Conservation (phyloP, 2,113 vertebrate genomes). For the Ceyx melanurus region DNA sequence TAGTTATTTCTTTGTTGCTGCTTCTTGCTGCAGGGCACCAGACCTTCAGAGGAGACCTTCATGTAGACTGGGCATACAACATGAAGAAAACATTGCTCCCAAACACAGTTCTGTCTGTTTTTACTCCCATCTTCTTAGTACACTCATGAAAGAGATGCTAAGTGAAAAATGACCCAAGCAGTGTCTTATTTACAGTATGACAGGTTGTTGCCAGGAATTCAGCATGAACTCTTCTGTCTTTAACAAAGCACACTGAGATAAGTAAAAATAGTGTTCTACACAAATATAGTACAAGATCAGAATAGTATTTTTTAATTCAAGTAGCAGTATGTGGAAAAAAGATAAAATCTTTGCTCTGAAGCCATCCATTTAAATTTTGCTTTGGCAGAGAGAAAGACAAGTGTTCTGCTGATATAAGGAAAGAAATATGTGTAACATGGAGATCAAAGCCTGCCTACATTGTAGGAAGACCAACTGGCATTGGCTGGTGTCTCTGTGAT, state of each 20-base stretch:
- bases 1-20: neutral
- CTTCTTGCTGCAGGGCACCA: neutral
- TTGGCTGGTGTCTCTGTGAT: neutral
- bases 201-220: neutral
- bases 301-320: constrained; percentile 7
- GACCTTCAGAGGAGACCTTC: neutral
- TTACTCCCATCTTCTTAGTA: neutral
- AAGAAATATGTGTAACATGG: neutral
- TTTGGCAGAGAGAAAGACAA: neutral
- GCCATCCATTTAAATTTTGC: neutral
- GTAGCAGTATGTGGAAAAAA: neutral
- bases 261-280: neutral
- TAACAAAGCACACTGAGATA: neutral
- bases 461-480: neutral
- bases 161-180: neutral
- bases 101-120: neutral
- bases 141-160: neutral
- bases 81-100: neutral
- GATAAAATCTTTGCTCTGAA: neutral
- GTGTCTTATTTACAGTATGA: neutral
- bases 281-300: neutral
- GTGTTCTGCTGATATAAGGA: neutral
- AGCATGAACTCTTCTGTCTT: neutral
- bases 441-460: constrained; percentile 13
- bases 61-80: neutral